Evolutionary conservation across 2,888 invertebrate species (phyloP).

Genomic region (Marronus borbonicus): DNA sequence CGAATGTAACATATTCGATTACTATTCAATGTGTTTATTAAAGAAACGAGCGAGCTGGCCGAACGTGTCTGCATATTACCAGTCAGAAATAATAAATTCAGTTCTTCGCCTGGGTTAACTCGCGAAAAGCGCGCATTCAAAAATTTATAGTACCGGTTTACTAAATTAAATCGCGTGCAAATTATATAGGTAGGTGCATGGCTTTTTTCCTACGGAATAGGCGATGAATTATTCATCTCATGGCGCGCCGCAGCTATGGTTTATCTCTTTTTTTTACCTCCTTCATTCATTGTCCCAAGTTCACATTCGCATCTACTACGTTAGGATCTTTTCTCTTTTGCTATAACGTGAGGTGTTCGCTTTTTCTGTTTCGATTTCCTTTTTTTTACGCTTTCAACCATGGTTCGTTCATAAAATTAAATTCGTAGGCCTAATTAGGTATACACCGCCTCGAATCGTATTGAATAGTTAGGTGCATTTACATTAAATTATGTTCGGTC

Average conservation of each 20-base stretch:
- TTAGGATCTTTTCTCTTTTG: slow-evolving; percentile 1
- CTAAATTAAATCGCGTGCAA: slow-evolving; percentile 48
- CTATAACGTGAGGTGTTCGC: neutral
- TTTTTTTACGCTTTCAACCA: neutral
- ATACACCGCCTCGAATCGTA: slow-evolving; percentile 3
- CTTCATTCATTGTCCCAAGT: slow-evolving; percentile 39
- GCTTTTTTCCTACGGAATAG: slow-evolving; percentile 1
- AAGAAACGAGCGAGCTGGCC: slow-evolving; percentile 19
- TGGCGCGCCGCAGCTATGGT: slow-evolving; percentile 6
- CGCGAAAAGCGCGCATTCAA: slow-evolving; percentile 25
- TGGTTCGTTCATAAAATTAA: neutral
- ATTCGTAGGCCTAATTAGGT: slow-evolving; percentile 36
- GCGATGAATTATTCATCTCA: slow-evolving; percentile 44
- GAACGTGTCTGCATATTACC: slow-evolving; percentile 7
- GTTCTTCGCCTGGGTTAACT: neutral
- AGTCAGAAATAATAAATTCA: slow-evolving; percentile 20
- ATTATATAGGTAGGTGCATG: slow-evolving; percentile 22
- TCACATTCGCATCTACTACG: slow-evolving; percentile 6
- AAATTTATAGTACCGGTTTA: slow-evolving; percentile 46
- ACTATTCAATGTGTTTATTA: slow-evolving; percentile 41
- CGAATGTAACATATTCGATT: slow-evolving; percentile 26
- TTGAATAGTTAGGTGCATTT: slow-evolving; percentile 27
- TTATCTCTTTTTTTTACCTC: neutral
- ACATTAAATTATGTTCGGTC: slow-evolving; percentile 35
- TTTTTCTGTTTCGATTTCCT: neutral